These are phyloP conservation scores for Glaucopsyche alexis DNA, from an alignment of 2,888 invertebrate genomes.

Conservation along the genomic window DNA sequence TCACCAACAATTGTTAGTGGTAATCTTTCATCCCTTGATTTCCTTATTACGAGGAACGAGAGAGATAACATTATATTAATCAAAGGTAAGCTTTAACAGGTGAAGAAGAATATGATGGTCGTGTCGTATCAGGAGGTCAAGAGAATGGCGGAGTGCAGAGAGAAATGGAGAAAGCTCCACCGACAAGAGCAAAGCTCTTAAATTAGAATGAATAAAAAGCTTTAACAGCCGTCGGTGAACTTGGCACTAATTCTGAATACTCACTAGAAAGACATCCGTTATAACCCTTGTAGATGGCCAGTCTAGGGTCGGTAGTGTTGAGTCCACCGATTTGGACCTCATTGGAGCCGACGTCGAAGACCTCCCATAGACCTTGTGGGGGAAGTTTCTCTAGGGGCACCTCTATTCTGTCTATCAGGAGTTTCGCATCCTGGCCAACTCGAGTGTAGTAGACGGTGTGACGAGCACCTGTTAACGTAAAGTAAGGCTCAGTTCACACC, in stretches of 20 bases:
- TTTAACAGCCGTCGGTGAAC: not conserved
- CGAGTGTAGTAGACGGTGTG: constrained; percentile 87
- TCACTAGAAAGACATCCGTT: constrained; percentile 94
- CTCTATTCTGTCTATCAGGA: constrained; percentile 87
- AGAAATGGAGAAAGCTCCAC: too few species aligned
- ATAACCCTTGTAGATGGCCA: constrained; percentile 91
- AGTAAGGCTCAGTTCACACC: not conserved
- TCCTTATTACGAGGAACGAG: too few species aligned
- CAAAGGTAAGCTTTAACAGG: not conserved
- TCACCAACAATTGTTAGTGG: too few species aligned
- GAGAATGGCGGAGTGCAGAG: too few species aligned
- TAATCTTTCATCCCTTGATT: too few species aligned
- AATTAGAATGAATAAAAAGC: too few species aligned
- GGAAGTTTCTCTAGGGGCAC: constrained; percentile 85
- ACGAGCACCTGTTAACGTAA: constrained; percentile 80
- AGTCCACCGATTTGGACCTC: constrained; percentile 93
- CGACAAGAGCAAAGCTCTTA: too few species aligned
- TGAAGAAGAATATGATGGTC: too few species aligned
- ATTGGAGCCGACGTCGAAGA: constrained; percentile 84
- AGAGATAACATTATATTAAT: not conserved
- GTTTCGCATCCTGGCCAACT: constrained; percentile 84
- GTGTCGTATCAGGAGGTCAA: too few species aligned
- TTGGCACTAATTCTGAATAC: constrained; percentile 48
- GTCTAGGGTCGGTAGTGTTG: constrained; percentile 89
- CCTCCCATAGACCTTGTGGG: constrained; percentile 84